Conservation (phyloP, 1,140 invertebrate genomes). For the Acyrthosiphon pisum region DNA sequence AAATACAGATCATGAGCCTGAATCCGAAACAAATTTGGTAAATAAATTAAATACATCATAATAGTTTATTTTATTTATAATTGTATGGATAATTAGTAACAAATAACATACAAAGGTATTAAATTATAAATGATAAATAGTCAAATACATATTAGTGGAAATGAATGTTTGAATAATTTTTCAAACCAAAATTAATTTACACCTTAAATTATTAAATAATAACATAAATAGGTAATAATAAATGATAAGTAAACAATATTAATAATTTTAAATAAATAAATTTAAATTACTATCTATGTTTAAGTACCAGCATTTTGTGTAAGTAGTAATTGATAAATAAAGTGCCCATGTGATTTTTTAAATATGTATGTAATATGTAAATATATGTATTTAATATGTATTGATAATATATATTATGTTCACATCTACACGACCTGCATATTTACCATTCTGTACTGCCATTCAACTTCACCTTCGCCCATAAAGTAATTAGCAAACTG, state of each 20-base stretch:
- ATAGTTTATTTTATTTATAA: no score
- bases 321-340: no score
- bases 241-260: no score
- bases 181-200: not conserved
- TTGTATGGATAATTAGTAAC: not conserved
- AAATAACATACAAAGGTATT: not conserved
- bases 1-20: not conserved
- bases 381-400: no score
- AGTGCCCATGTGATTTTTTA: no score
- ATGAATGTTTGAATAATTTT: not conserved
- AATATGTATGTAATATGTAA: no score
- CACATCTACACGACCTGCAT: not conserved
- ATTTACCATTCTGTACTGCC: not conserved
- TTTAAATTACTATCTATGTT: not conserved
- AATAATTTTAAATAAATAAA: not conserved
- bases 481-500: slow-evolving; percentile 1
- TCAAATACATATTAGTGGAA: not conserved
- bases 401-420: no score
- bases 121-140: not conserved
- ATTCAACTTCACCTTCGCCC: slow-evolving; percentile 10
- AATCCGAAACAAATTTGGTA: slow-evolving; percentile 13
- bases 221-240: no score
- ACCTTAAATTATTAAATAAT: no score
- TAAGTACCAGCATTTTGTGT: no score
- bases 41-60: not conserved